A percentile compares a stretch with the other conserved stretches of the same genome.
phyloP scores from a whole-genome alignment of 64 coral and sea anemone species.

The Montipora sp. region DNA sequence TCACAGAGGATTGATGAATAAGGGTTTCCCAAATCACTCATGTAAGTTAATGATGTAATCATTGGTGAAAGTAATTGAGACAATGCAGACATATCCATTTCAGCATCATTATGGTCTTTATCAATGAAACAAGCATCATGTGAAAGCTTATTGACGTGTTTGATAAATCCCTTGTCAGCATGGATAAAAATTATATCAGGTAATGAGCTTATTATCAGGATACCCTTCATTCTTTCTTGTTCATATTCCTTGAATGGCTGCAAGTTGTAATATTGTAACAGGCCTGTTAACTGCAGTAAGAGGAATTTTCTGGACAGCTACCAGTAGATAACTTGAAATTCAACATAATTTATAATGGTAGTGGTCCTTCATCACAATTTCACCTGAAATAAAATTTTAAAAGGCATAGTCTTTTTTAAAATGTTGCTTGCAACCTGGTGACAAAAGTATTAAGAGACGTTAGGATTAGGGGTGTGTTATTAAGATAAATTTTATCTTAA shows the following conservation, averaged over 20 bases:
- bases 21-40: constrained; percentile 85
- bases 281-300: not conserved
- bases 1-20: constrained; percentile 91
- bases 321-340: too few species aligned
- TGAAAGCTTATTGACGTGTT: constrained; percentile 78
- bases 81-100: constrained; percentile 76
- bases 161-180: constrained; percentile 87
- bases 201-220: constrained; percentile 84
- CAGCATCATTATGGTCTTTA: constrained; percentile 43
- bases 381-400: not conserved
- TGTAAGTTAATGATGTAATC: constrained; percentile 88
- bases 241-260: not conserved
- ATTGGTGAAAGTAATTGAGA: constrained; percentile 89
- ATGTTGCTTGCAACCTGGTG: too few species aligned
- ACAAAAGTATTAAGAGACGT: too few species aligned
- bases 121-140: constrained; percentile 56
- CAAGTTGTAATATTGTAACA: not conserved
- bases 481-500: too few species aligned
- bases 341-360: too few species aligned
- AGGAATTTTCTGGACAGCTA: not conserved
- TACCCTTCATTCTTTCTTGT: constrained; percentile 69
- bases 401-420: not conserved
- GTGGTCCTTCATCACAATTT: not conserved
- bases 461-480: too few species aligned
- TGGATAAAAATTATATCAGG: constrained; percentile 95